Percentiles rank a stretch among this genome's conserved stretches.
Conservation (phyloP, 2,113 vertebrate genomes). For the Lepus timidus region DNA sequence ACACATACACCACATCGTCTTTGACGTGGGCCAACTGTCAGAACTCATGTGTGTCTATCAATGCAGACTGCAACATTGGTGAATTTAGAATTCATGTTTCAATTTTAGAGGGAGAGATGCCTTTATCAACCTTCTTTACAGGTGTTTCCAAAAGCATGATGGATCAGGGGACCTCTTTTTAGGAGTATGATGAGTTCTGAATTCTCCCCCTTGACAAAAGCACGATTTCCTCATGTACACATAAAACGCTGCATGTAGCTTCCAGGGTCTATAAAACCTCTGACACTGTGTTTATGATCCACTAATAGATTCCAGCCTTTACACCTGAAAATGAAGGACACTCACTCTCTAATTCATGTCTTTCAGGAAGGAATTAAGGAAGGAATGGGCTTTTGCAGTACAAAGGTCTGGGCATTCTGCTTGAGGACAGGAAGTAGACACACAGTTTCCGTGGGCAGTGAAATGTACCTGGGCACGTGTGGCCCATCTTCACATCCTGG, state of each 20-base stretch:
- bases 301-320: conserved; percentile 25
- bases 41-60: not conserved
- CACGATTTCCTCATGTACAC: not conserved
- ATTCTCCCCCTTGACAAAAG: not conserved
- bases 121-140: not conserved
- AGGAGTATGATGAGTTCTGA: not conserved
- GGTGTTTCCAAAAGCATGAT: not conserved
- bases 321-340: conserved; percentile 8
- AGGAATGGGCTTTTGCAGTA: not conserved
- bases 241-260: conserved; percentile 9
- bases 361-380: not conserved
- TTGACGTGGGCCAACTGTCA: not conserved
- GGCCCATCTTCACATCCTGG: not conserved
- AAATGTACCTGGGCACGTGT: accelerated
- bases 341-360: not conserved
- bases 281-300: not conserved
- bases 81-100: not conserved
- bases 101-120: not conserved
- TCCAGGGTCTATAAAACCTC: not conserved
- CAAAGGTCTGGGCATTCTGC: conserved; percentile 21
- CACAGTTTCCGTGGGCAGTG: not conserved
- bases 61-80: not conserved
- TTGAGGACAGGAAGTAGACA: not conserved
- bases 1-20: not conserved
- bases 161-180: not conserved